These are phyloP conservation scores for Eurypyga helias DNA, from an alignment of 2,113 vertebrate species.

Conservation along the genomic window DNA sequence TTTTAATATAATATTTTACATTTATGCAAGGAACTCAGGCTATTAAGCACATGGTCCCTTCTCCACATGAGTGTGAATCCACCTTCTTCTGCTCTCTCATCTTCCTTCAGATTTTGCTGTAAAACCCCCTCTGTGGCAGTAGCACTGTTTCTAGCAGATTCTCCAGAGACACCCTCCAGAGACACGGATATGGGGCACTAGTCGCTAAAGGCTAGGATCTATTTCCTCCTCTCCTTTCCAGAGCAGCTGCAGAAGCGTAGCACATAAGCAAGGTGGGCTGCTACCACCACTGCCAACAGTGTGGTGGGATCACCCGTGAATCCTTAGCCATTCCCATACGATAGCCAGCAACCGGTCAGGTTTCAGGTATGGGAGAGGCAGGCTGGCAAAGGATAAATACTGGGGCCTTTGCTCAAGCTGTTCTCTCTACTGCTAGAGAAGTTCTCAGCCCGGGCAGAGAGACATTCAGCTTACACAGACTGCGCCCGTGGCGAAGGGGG, in stretches of 20 bases:
- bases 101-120: background rate
- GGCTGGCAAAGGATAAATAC: background rate
- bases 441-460: background rate
- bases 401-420: background rate
- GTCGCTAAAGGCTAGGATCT: background rate
- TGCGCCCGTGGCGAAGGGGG: conserved; percentile 69
- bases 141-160: background rate
- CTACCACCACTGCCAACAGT: accelerated
- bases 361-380: background rate
- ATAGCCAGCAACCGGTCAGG: background rate
- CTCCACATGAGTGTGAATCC: background rate
- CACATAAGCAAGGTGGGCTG: background rate
- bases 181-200: background rate
- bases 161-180: background rate
- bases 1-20: background rate
- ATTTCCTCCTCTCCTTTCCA: background rate
- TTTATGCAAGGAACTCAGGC: background rate
- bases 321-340: background rate
- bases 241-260: background rate
- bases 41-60: background rate
- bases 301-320: accelerated
- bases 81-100: background rate
- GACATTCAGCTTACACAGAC: conserved; percentile 68
- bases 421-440: background rate
- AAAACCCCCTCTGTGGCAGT: background rate